phyloP scores from a whole-genome alignment of 2,888 invertebrate genomes.

The Azorinus chamasolen region DNA sequence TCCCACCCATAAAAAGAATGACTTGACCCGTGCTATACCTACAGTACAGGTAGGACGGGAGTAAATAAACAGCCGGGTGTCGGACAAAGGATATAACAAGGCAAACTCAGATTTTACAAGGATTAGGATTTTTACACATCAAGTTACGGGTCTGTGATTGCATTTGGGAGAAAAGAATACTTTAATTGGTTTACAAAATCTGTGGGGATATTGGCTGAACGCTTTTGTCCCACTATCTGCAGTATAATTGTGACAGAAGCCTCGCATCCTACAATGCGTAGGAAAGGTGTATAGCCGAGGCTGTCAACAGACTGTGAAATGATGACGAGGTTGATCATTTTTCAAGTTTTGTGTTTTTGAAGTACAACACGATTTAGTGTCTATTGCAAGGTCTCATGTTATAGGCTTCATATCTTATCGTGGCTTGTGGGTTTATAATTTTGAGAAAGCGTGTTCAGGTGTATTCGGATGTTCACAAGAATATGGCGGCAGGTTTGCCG shows the following conservation, averaged over 20 bases:
- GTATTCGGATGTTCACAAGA: too few relatives aligned
- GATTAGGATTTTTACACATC: slow-evolving; percentile 38
- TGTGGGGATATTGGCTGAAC: slow-evolving; percentile 7
- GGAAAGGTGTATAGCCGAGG: slow-evolving; percentile 27
- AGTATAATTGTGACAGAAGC: slow-evolving; percentile 32
- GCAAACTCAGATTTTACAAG: slow-evolving; percentile 4
- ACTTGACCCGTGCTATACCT: too few relatives aligned
- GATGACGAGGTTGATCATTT: slow-evolving; percentile 17
- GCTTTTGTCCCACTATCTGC: slow-evolving; percentile 8
- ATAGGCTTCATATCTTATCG: too few relatives aligned
- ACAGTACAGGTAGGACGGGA: too few relatives aligned
- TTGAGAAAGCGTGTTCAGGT: too few relatives aligned
- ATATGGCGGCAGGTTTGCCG: too few relatives aligned
- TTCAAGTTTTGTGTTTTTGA: slow-evolving; percentile 2
- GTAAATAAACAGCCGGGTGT: too few relatives aligned
- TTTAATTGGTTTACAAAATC: slow-evolving; percentile 34
- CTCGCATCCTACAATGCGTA: slow-evolving; percentile 38
- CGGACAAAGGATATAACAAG: neutral
- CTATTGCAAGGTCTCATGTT: too few relatives aligned
- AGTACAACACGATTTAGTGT: too few relatives aligned
- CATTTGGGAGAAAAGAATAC: slow-evolving; percentile 19
- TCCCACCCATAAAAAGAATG: too few relatives aligned
- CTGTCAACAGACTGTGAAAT: slow-evolving; percentile 35
- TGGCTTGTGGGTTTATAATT: too few relatives aligned
- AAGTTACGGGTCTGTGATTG: slow-evolving; percentile 31